Base-by-base conservation (phyloP, 2,888 invertebrate genomes). In the Microplitis manilae region DNA sequence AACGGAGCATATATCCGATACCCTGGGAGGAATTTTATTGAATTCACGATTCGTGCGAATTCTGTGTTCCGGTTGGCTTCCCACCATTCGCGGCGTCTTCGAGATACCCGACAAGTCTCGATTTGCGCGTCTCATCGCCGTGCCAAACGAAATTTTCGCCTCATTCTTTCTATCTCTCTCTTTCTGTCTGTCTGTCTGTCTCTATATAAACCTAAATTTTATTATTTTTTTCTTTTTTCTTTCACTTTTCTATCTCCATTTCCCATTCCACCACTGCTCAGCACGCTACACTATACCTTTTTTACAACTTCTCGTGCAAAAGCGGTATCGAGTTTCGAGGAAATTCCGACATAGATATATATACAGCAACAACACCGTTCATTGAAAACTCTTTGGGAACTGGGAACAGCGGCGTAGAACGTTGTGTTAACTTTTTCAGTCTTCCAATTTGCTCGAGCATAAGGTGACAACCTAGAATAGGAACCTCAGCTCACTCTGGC, bases 11-110 rank as follows among this genome's bases (percentile, higher is more conserved):
- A 50, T 50, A 84, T 81, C 83, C 81, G 81, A 83, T 83, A 84
- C 84, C 81, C 83, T 84, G 82, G 50, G 50, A 50, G 50, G 13
- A 82, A 82, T 85, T 84, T 84, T 83, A 85, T 86, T 86, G 81
- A 85, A 85, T 83, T 81, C 81, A 78, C 78, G 80, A 79, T 73
- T 76, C 84, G 85, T 86, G 85, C 83, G 85, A 86, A 86, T 81
- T 82, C 81, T 79, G 74, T 81, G 84, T 86, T 85, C 83, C 81
- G 82, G 80, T 84, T 84, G 80, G 81, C 78, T 80, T 80, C 81
- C 79, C 80, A 80, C 75, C 74, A 68, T 62, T 68, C 38, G 68
- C 17, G 50, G 61, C 71, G 76, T 60, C 61, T 76, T 61, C 20
- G 50, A 73, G 50, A 41, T 15, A 65, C 30, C 17, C 50, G 41